Percentiles rank a stretch among this genome's conserved stretches.
Evolutionary conservation across 2,888 invertebrate species (phyloP).

Genomic region (Pheosia tremula): DNA sequence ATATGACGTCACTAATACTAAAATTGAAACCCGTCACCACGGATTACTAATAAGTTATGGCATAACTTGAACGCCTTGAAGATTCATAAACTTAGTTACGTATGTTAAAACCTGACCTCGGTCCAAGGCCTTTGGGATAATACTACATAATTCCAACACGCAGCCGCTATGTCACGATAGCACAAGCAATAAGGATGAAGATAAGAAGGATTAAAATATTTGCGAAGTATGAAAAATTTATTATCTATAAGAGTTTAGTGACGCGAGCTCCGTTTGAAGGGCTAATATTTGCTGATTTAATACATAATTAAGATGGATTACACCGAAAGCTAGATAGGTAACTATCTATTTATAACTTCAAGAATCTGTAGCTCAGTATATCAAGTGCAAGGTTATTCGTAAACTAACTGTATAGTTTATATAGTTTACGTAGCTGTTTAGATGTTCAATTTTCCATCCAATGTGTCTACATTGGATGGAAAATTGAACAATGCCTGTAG

Average conservation of each 20-base stretch:
- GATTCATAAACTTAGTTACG: not conserved
- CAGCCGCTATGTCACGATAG: slow-evolving; percentile 14
- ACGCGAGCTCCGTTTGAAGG: slow-evolving; percentile 12
- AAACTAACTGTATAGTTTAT: no score
- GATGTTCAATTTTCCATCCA: no score
- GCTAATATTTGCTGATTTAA: slow-evolving; percentile 13
- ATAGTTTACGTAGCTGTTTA: no score
- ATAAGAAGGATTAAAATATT: slow-evolving; percentile 17
- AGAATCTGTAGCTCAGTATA: no score
- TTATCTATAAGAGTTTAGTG: slow-evolving; percentile 15
- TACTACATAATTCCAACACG: slow-evolving; percentile 7
- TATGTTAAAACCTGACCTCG: slow-evolving; percentile 1
- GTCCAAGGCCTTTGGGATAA: slow-evolving; percentile 20
- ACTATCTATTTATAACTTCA: no score
- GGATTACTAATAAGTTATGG: not conserved
- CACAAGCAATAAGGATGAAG: slow-evolving; percentile 20
- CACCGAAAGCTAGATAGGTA: not conserved
- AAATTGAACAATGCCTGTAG: no score
- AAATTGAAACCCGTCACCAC: not conserved
- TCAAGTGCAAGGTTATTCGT: no score
- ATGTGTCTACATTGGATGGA: no score
- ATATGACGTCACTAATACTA: not conserved
- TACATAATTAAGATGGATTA: slow-evolving; percentile 28
- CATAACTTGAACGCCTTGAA: not conserved
- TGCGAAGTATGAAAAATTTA: slow-evolving; percentile 11